Evolutionary conservation across 2,797 vertebrate genomes (phyloP).

Genomic region (Clarias platycephalus): DNA sequence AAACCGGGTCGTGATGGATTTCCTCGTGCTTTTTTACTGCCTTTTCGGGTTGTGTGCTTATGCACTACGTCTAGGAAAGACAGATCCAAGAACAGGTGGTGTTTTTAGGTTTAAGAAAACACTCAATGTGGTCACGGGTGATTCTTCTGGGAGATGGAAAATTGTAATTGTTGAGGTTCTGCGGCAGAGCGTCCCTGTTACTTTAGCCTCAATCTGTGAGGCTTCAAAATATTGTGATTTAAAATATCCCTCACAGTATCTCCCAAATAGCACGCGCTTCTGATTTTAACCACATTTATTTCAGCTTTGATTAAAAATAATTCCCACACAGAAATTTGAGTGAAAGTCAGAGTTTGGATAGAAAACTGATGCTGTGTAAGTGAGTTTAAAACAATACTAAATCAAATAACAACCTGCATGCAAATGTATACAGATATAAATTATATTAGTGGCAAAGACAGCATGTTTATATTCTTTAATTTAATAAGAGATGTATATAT

Average conservation of each 20-base stretch:
- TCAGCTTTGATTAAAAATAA: not conserved
- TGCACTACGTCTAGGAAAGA: not conserved
- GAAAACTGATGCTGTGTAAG: not conserved
- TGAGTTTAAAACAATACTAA: not conserved
- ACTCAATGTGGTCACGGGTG: not conserved
- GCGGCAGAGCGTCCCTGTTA: constrained; percentile 5
- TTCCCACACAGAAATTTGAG: not conserved
- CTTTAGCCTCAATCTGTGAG: not conserved
- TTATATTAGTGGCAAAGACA: not conserved
- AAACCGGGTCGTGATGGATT: constrained; percentile 37
- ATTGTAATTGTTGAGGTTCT: constrained; percentile 7
- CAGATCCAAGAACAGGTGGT: not conserved
- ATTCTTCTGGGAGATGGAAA: constrained; percentile 1
- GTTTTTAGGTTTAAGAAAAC: constrained; percentile 12
- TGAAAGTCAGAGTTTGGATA: not conserved
- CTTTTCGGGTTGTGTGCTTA: not conserved
- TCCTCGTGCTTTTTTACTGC: not conserved
- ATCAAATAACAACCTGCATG: not conserved
- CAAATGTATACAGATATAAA: not conserved
- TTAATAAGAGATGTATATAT: not conserved
- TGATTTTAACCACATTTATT: not conserved
- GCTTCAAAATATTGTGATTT: not conserved
- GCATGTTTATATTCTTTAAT: not conserved
- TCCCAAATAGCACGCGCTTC: not conserved
- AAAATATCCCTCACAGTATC: not conserved